Conservation (phyloP, 35 echinoderm and acorn worm species). For the Patiria miniata region DNA sequence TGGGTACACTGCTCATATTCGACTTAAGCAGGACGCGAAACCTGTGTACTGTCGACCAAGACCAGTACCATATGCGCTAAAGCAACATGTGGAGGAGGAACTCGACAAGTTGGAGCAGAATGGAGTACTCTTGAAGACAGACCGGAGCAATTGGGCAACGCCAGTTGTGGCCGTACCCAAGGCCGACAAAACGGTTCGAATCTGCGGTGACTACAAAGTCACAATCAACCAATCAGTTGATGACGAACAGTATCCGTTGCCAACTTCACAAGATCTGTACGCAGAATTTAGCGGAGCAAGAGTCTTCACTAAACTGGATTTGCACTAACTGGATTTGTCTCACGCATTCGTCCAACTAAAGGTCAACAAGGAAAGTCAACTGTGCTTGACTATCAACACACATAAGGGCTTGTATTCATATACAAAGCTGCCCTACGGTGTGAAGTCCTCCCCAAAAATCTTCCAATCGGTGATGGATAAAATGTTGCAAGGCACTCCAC, state of each 20-base stretch:
- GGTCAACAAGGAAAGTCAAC: slow-evolving; percentile 50
- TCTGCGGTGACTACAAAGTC: too few species aligned
- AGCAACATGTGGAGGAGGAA: slow-evolving; percentile 46
- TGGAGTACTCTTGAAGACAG: too few species aligned
- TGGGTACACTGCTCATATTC: slow-evolving; percentile 38
- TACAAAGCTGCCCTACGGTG: too few species aligned
- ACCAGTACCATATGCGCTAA: neutral
- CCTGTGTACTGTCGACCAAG: too few species aligned
- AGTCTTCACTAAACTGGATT: slow-evolving; percentile 51
- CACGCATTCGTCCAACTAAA: slow-evolving; percentile 70
- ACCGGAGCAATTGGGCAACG: slow-evolving; percentile 75
- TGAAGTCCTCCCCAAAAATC: too few species aligned
- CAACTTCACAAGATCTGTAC: slow-evolving; percentile 70
- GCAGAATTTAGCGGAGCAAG: slow-evolving; percentile 51
- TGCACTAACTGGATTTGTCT: slow-evolving; percentile 54
- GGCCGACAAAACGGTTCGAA: too few species aligned
- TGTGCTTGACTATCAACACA: too few species aligned
- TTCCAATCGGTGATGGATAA: slow-evolving; percentile 46
- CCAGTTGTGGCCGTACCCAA: slow-evolving; percentile 45
- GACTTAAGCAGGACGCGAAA: too few species aligned
- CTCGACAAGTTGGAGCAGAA: too few species aligned
- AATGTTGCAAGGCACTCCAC: slow-evolving; percentile 1
- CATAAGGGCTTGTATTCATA: too few species aligned
- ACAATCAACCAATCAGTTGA: slow-evolving; percentile 47
- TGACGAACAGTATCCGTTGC: slow-evolving; percentile 54